phyloP scores from a whole-genome alignment of 1,140 invertebrate species.

The Trichonephila inaurata region DNA sequence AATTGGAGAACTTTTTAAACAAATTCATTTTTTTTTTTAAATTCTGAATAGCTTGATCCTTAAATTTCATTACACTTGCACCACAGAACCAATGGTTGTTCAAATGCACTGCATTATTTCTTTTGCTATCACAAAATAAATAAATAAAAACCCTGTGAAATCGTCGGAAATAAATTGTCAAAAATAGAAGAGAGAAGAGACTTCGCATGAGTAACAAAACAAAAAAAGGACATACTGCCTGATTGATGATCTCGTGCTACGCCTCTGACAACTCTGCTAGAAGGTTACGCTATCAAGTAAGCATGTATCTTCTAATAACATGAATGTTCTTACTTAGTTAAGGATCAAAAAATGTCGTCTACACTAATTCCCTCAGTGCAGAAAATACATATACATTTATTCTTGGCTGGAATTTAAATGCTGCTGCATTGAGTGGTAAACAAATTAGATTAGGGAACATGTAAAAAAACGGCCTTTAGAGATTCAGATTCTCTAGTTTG shows the following conservation, averaged over 20 bases:
- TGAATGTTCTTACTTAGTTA: not conserved
- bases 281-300: not conserved
- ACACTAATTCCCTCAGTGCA: not conserved
- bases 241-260: conserved; percentile 51
- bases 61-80: too few relatives aligned
- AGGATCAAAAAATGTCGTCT: not conserved
- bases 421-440: not conserved
- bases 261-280: conserved; percentile 49
- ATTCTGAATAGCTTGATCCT: too few relatives aligned
- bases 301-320: not conserved
- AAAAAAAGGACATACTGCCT: not conserved
- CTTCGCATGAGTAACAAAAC: not conserved
- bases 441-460: conserved; percentile 5
- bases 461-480: not conserved
- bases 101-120: too few relatives aligned
- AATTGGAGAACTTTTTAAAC: too few relatives aligned
- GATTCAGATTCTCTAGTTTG: not conserved
- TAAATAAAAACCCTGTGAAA: too few relatives aligned
- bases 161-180: too few relatives aligned
- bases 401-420: conserved; percentile 17
- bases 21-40: too few relatives aligned
- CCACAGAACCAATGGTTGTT: too few relatives aligned
- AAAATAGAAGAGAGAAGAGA: not conserved
- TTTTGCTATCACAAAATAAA: too few relatives aligned
- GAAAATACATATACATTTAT: not conserved